Evolutionary conservation across 2,888 invertebrate genomes (phyloP), one percentile per base, ranked within the genome.

Genomic region (Stenodera caucasica): DNA sequence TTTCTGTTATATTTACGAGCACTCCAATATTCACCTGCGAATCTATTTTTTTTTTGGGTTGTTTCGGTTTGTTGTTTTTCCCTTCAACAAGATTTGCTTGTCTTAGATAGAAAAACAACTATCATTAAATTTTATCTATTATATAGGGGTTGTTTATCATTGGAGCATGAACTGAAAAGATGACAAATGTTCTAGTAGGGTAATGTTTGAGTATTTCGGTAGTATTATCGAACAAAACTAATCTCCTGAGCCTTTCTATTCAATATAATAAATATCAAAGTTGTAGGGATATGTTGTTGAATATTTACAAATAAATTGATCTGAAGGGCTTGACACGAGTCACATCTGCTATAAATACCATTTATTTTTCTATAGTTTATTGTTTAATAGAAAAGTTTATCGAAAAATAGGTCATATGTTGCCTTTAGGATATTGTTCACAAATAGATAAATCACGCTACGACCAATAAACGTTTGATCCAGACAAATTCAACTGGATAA

Each of bases 331-430:
- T 23, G 32, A 40, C 40, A 18, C 15, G 21, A 26, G 18, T 32
- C 33, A 23, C 32, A 23, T 53, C 29, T 35, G 53, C 18, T 21
- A 53, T 33, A 53, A 23, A 30, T 53, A 21, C 30, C 35, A 33
- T 53, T 53, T 29, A 30, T 33, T 53, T 30, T 53, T 53, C 9
- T 52, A 14, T 52, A 26, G 4, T 26, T 52, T 52, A 12, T 23
- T 32, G 30, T 33, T 53, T 12, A 15, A n/a, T 21, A 40, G 1
- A 1, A 21, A 40, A 40, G 11, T 40, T 40, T 40, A 5, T 40
- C 21, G 40, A 62, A 68, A 68, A 66, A 68, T 68, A 57, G 68
- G 68, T 68, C 68, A 67, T 65, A 60, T 68, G 66, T 63, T 65
- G 60, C 58, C 66, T 66, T 54, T 52, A 59, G 64, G 57, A 63